These are phyloP conservation scores for Cyprichromis sp. DNA, from an alignment of 2,113 vertebrate species.

Conservation along the genomic window DNA sequence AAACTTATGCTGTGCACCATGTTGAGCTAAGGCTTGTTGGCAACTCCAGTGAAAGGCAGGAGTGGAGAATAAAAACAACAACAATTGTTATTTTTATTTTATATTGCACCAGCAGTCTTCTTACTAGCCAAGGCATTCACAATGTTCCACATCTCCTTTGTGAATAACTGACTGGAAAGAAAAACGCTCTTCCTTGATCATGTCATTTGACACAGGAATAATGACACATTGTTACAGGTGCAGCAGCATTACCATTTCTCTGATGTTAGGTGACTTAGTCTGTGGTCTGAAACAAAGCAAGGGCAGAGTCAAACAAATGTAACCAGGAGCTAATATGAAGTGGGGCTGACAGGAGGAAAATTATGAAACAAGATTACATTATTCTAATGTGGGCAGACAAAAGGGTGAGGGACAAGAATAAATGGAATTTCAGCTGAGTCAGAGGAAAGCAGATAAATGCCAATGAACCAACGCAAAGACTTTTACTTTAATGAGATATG, in stretches of 20 bases:
- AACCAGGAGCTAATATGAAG: constrained; percentile 40
- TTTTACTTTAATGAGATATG: constrained; percentile 49
- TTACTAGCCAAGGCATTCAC: not conserved
- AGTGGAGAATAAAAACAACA: not conserved
- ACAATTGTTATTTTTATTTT: not conserved
- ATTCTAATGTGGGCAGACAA: constrained; percentile 52
- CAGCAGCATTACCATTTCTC: constrained; percentile 14
- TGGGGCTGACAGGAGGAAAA: constrained; percentile 25
- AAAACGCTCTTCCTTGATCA: not conserved
- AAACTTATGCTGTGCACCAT: constrained; percentile 19
- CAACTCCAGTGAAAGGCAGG: not conserved
- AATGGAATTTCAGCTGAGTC: constrained; percentile 59
- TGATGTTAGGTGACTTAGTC: constrained; percentile 18
- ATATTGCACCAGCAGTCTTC: not conserved
- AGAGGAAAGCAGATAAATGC: constrained; percentile 56
- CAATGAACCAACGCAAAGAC: constrained; percentile 42
- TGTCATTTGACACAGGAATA: constrained; percentile 31
- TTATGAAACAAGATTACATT: constrained; percentile 56
- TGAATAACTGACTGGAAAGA: not conserved
- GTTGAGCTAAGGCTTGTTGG: not conserved
- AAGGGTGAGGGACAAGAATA: constrained; percentile 51
- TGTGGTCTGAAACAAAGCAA: constrained; percentile 22
- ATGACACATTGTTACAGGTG: constrained; percentile 27
- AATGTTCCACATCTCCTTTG: not conserved
- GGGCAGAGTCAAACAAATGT: constrained; percentile 39